Base-by-base conservation (phyloP, 2,888 invertebrate species). In the Lepidocyrtinus sp. region DNA sequence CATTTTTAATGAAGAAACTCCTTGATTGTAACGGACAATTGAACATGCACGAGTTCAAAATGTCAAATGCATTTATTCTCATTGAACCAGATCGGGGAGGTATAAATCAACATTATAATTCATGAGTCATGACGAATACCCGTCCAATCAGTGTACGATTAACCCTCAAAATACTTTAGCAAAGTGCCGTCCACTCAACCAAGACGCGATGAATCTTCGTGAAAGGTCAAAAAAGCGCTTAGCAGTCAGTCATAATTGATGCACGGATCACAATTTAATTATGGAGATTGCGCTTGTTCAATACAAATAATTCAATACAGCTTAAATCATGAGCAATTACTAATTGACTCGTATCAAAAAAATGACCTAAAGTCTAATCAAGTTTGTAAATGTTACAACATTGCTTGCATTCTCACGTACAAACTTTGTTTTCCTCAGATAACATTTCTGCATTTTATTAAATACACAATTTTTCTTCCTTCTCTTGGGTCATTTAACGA, bases 401-500 rank as follows among this genome's bases (percentile, higher is more conserved):
- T n/a, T n/a, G n/a, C n/a, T n/a, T n/a, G n/a, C n/a, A n/a, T n/a
- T n/a, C n/a, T n/a, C n/a, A n/a, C n/a, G n/a, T n/a, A n/a, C n/a
- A n/a, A n/a, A n/a, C n/a, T n/a, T n/a, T n/a, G n/a, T n/a, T n/a
- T n/a, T n/a, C n/a, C n/a, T n/a, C n/a, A n/a, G n/a, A n/a, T n/a
- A n/a, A n/a, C n/a, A n/a, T n/a, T n/a, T n/a, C n/a, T n/a, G n/a
- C n/a, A n/a, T n/a, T n/a, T n/a, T n/a, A n/a, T n/a, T n/a, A n/a
- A n/a, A n/a, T n/a, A n/a, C n/a, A n/a, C n/a, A n/a, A n/a, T n/a
- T n/a, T 12, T 67, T 12, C n/a, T 63, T 62, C 72, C 80, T 82
- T 83, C 77, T 75, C 82, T 83, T 81, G 84, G 82, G 79, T 82
- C 83, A 83, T 75, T 84, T 85, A 81, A 85, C 83, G n/a, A n/a